These are phyloP conservation scores for Corythucha ciliata DNA, from an alignment of 2,888 invertebrate genomes.

Conservation along the genomic window DNA sequence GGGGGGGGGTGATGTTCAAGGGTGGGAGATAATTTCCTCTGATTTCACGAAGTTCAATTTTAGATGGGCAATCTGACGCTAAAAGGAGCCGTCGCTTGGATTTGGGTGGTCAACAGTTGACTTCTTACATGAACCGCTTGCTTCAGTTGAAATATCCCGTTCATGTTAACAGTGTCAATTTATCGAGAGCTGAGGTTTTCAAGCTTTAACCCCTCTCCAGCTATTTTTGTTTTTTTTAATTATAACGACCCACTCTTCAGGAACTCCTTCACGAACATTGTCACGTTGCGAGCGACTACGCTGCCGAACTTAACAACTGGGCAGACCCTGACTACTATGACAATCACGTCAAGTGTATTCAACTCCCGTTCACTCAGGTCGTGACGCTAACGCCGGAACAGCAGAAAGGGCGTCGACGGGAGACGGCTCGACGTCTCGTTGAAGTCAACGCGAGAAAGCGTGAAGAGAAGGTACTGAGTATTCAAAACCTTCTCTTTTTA, in stretches of 20 bases:
- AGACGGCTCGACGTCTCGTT: conserved; percentile 70
- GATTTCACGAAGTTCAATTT: neutral
- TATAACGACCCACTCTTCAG: conserved; percentile 38
- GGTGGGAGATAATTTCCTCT: neutral
- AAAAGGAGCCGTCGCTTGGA: conserved; percentile 71
- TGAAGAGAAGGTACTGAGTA: conserved; percentile 57
- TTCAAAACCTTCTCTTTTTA: no score
- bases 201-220: neutral
- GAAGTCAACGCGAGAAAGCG: conserved; percentile 85
- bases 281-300: conserved; percentile 66
- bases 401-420: conserved; percentile 76
- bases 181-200: conserved; percentile 66
- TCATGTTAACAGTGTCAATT: conserved; percentile 77
- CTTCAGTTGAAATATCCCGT: conserved; percentile 89
- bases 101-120: conserved; percentile 78
- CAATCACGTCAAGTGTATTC: conserved; percentile 70
- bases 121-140: conserved; percentile 72
- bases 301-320: conserved; percentile 71
- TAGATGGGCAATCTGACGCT: conserved; percentile 55
- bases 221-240: neutral
- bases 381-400: conserved; percentile 64
- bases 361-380: conserved; percentile 65
- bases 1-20: no score
- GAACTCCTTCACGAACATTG: conserved; percentile 76
- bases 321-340: conserved; percentile 72